Percentiles rank a stretch among this genome's conserved stretches.
Evolutionary conservation across 2,888 invertebrate species (phyloP).

Genomic region (Aricia artaxerxes): DNA sequence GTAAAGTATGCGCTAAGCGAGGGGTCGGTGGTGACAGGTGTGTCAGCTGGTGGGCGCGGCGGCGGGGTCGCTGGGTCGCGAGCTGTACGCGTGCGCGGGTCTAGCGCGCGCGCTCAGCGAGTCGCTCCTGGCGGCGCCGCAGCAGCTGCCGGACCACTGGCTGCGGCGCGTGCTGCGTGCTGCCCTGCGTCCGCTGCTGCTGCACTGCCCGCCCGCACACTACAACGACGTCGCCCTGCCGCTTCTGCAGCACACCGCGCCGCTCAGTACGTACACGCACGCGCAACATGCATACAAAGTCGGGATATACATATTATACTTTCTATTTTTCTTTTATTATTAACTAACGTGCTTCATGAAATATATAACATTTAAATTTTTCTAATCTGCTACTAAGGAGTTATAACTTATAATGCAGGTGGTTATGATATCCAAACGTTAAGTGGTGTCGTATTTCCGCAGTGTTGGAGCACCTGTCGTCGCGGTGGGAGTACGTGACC

Average conservation of each 20-base stretch:
- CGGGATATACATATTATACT: background rate
- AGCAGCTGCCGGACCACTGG: constrained; percentile 91
- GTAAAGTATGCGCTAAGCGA: background rate
- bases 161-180: constrained; percentile 90
- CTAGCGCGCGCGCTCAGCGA: constrained; percentile 87
- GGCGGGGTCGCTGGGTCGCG: constrained; percentile 89
- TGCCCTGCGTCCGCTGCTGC: constrained; percentile 92
- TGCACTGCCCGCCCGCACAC: constrained; percentile 91
- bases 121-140: constrained; percentile 85
- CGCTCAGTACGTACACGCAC: constrained; percentile 84
- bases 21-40: constrained; percentile 56
- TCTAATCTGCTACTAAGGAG: too few species aligned
- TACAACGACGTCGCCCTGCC: constrained; percentile 89
- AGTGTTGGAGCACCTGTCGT: constrained; percentile 85
- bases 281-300: background rate
- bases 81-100: constrained; percentile 89
- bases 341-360: too few species aligned
- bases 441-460: constrained; percentile 31
- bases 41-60: constrained; percentile 83
- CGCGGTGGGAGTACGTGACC: constrained; percentile 90
- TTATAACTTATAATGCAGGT: too few species aligned
- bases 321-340: too few species aligned
- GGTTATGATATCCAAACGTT: too few species aligned
- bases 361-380: too few species aligned
- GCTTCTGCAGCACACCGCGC: constrained; percentile 87